Base-by-base conservation (phyloP, 1,140 invertebrate genomes). In the Onthophagus taurus region DNA sequence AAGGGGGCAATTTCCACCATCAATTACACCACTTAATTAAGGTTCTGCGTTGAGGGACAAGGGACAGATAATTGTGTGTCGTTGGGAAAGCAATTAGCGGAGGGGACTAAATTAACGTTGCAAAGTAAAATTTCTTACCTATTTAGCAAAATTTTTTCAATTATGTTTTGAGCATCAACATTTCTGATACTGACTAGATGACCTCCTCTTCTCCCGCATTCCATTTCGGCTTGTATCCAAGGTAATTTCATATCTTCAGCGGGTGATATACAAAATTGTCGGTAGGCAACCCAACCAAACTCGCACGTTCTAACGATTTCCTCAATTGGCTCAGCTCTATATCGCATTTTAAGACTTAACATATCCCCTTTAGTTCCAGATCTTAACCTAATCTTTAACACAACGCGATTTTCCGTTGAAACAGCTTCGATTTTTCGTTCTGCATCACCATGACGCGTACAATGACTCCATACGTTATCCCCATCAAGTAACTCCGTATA, bases 181-280 rank as follows among this genome's bases (percentile, higher is more conserved):
- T 71, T 77, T 6, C 71, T 62, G 2, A 85, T 64, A 45, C 75
- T 78, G 0, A 71, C 75, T 7, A 85, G 67, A 63, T 82, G 78
- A 12, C 80, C 81, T 2, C 75, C 77, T 39, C 67, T 62, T 30
- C 64, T 61, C 6, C 64, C 60, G 50, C 83, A 85, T 48, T 79
- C 71, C 7, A 68, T 64, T 52, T 83, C 78, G 0, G 78, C 79
- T 26, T 77, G 72, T 2, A 62, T 55, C 82, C 83, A 85, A 0
- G 71, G 57, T 45, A 72, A 56, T 33, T 68, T 63, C 1, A 62
- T 50, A 23, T 70, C 66, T 43, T 78, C 72, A 21, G 79, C 60
- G 1, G 75, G 69, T n/a, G 72, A 61, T 48, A 83, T 69, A 51
- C 78, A 81, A 52, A 75, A 74, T 37, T 76, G 72, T 9, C 70